A percentile compares a stretch with the other conserved stretches of the same genome.
phyloP scores from a whole-genome alignment of 1,140 invertebrate species.

The Panulirus ornatus region DNA sequence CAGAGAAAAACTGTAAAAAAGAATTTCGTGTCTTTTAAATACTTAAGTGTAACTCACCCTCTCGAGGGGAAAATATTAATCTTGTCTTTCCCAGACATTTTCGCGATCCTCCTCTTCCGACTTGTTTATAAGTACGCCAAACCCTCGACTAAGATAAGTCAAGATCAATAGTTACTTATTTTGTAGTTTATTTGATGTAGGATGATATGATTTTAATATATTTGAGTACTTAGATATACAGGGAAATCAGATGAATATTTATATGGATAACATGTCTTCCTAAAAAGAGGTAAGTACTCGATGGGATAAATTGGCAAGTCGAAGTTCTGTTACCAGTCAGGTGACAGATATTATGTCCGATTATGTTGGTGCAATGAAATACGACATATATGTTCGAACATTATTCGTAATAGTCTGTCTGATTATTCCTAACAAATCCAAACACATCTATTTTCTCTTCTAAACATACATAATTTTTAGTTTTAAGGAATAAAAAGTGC shows the following conservation, averaged over 20 bases:
- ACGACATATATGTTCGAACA: too few species aligned
- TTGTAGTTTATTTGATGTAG: background rate
- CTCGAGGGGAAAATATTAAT: slow-evolving; percentile 98
- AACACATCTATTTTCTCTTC: background rate
- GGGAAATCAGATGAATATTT: too few species aligned
- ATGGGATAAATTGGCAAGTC: background rate
- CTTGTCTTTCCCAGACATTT: slow-evolving; percentile 96
- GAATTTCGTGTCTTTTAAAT: too few species aligned
- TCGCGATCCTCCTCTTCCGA: slow-evolving; percentile 75
- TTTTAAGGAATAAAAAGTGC: background rate
- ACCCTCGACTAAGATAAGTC: background rate
- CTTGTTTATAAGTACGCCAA: background rate
- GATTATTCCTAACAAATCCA: background rate
- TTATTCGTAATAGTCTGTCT: too few species aligned
- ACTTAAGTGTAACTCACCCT: slow-evolving; percentile 93
- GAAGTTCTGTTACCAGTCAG: background rate
- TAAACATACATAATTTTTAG: background rate
- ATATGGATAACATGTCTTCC: background rate
- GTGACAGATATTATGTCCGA: too few species aligned
- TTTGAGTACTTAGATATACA: too few species aligned
- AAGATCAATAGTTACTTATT: slow-evolving; percentile 18
- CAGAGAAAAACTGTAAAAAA: too few species aligned
- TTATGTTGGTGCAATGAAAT: too few species aligned
- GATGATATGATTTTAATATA: background rate
- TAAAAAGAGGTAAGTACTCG: background rate